Conservation (phyloP, 2,888 invertebrate genomes). For the Diaphora mendica region DNA sequence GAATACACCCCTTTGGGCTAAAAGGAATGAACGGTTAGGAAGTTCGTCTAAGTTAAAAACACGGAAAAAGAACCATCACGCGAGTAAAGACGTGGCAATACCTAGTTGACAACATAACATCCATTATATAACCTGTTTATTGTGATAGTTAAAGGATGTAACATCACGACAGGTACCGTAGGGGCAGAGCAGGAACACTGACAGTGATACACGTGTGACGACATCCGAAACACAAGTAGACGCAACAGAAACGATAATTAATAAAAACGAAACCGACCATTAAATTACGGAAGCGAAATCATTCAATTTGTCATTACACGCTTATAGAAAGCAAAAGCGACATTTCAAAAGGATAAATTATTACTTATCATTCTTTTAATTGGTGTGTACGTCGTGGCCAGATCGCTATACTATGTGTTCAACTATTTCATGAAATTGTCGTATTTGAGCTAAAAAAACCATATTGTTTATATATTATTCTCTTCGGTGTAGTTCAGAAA, state of each 20-base stretch:
- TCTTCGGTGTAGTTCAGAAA: no score
- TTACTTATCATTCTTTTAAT: neutral
- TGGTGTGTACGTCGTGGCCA: neutral
- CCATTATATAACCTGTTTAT: no score
- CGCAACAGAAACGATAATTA: neutral
- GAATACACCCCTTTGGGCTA: no score
- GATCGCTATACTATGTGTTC: neutral
- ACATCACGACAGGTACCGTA: neutral
- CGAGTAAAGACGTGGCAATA: no score
- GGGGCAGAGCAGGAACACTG: neutral
- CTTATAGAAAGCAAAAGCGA: neutral
- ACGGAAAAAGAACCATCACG: no score
- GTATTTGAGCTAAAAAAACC: no score
- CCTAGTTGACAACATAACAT: no score
- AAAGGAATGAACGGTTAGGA: neutral
- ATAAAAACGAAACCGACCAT: neutral
- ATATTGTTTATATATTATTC: no score
- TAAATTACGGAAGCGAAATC: neutral
- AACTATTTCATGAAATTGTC: neutral
- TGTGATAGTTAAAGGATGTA: neutral
- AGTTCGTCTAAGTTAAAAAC: neutral
- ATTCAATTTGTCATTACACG: neutral
- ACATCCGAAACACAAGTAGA: neutral
- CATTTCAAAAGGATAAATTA: conserved; percentile 1
- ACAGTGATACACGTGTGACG: neutral